Percentiles rank a stretch among this genome's conserved stretches.
Evolutionary conservation across 2,113 vertebrate species (phyloP).

Genomic region (human (Homo sapiens)): DNA sequence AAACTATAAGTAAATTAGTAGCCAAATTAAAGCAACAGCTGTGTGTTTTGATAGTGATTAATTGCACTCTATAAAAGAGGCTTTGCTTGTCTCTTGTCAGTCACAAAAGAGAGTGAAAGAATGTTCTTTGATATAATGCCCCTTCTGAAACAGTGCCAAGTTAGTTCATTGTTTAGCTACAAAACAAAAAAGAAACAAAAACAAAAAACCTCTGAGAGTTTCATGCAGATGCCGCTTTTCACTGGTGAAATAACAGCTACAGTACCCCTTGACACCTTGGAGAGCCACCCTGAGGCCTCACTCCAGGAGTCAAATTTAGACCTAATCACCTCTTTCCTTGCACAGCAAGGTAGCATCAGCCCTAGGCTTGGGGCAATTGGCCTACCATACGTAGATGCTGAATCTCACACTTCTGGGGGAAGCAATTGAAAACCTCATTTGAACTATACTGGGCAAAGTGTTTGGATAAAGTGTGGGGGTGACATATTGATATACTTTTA

Average conservation of each 20-base stretch:
- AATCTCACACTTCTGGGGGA: neutral
- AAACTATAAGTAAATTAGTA: conserved; percentile 75
- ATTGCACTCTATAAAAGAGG: conserved; percentile 62
- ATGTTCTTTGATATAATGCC: conserved; percentile 68
- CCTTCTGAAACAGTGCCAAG: conserved; percentile 62
- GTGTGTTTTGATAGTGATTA: conserved; percentile 73
- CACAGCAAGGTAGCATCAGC: neutral
- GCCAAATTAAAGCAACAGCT: conserved; percentile 76
- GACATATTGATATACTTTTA: neutral
- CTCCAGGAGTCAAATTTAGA: neutral
- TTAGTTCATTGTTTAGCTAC: conserved; percentile 55
- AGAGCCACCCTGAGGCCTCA: neutral
- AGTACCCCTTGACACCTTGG: too few relatives aligned
- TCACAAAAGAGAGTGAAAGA: conserved; percentile 36
- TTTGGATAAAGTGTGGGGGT: neutral
- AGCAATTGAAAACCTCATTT: neutral
- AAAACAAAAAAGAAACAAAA: neutral
- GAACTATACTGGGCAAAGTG: neutral
- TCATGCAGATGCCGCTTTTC: neutral
- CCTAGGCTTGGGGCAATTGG: rapidly evolving
- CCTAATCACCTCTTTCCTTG: neutral
- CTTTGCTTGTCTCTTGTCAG: conserved; percentile 61
- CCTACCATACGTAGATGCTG: neutral
- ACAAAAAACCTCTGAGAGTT: neutral
- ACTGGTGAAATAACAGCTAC: neutral